A percentile compares a stretch with the other conserved stretches of the same genome.
Evolutionary conservation across 2,797 vertebrate species (phyloP).

Genomic region (Monodelphis domestica): DNA sequence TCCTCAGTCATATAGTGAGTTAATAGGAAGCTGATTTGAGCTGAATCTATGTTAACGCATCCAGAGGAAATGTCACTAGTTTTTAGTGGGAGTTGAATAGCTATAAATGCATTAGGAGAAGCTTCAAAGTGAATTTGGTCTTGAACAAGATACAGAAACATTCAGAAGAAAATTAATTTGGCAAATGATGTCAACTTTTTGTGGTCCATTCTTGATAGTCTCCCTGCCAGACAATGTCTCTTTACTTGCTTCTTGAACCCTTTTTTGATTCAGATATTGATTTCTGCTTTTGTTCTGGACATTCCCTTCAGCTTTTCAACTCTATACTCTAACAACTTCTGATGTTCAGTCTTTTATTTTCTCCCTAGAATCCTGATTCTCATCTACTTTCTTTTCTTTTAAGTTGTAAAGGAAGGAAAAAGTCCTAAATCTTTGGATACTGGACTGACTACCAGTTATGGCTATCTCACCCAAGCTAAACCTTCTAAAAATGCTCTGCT

Average conservation of each 20-base stretch:
- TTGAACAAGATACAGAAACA: background rate
- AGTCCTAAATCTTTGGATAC: background rate
- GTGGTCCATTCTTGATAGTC: background rate
- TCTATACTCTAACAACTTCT: background rate
- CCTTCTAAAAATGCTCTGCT: background rate
- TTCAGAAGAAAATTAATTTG: background rate
- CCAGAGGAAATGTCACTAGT: background rate
- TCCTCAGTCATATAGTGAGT: background rate
- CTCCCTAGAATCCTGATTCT: background rate
- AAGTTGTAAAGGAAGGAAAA: background rate
- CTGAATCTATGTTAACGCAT: constrained; percentile 33
- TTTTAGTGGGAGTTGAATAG: no score
- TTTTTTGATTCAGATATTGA: background rate
- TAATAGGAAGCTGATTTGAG: background rate
- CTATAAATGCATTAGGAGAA: background rate
- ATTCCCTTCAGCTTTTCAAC: background rate
- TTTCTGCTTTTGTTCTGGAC: background rate
- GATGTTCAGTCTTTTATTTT: background rate
- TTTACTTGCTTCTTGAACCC: background rate
- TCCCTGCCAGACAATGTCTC: background rate
- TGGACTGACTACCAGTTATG: background rate
- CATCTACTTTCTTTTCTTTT: background rate
- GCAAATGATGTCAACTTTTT: background rate
- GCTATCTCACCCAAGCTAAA: background rate
- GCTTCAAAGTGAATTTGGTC: background rate